Evolutionary conservation across 2,113 vertebrate genomes (phyloP).

Genomic region (Micromys minutus): DNA sequence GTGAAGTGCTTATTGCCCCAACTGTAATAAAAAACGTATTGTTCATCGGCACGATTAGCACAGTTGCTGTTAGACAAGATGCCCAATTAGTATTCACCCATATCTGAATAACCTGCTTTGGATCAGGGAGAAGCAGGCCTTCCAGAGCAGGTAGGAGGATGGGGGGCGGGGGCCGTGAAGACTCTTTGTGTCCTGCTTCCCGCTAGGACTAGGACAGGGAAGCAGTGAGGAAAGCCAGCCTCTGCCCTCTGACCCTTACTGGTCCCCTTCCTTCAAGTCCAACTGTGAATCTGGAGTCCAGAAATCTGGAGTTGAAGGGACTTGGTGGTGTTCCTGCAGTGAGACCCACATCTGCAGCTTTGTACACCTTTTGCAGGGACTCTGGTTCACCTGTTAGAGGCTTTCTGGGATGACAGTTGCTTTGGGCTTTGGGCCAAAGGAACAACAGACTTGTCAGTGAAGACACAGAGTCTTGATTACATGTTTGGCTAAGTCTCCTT

Average conservation of each 20-base stretch:
- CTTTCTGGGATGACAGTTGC: not conserved
- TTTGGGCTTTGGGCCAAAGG: not conserved
- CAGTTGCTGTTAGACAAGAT: conserved; percentile 70
- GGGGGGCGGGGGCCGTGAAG: not conserved
- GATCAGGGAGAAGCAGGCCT: conserved; percentile 22
- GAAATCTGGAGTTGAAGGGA: not conserved
- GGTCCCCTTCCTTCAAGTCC: not conserved
- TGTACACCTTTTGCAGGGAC: not conserved
- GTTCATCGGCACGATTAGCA: conserved; percentile 65
- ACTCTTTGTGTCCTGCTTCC: not conserved
- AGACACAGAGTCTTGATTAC: not conserved
- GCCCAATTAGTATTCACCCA: conserved; percentile 65
- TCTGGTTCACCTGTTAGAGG: conserved; percentile 30
- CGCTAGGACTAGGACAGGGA: not conserved
- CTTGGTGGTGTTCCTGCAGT: not conserved
- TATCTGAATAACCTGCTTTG: conserved; percentile 58
- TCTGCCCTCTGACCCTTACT: not conserved
- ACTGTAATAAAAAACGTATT: conserved; percentile 60
- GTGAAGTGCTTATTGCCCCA: not conserved
- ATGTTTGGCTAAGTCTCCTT: not conserved
- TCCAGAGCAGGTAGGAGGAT: conserved; percentile 43
- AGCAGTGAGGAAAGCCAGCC: not conserved
- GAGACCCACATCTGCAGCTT: not conserved
- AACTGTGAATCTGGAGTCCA: not conserved
- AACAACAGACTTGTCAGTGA: conserved; percentile 24